Percentiles rank a stretch among this genome's conserved stretches.
These are phyloP conservation scores for Hyposoter dolosus DNA, from an alignment of 2,888 invertebrate species.

Conservation along the genomic window DNA sequence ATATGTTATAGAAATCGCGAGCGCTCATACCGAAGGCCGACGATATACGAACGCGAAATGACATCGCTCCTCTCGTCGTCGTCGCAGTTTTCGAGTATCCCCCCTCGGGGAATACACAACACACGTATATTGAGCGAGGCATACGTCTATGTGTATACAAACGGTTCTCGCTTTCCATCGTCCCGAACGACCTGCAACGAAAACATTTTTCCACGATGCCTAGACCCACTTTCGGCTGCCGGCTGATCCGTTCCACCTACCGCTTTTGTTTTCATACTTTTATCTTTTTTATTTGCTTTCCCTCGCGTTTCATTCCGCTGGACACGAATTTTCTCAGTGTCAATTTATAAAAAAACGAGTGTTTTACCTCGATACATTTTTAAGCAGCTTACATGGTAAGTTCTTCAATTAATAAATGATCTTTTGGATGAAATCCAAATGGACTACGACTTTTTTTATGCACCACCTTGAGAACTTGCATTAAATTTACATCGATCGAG, in stretches of 20 bases:
- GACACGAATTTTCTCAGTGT: not conserved
- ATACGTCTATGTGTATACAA: slow-evolving; percentile 1
- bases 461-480: not conserved
- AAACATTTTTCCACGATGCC: slow-evolving; percentile 38
- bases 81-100: slow-evolving; percentile 44
- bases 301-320: not conserved
- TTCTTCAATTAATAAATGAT: too few relatives aligned
- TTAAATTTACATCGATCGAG: not conserved
- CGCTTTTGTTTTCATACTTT: slow-evolving; percentile 26
- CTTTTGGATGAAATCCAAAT: too few relatives aligned
- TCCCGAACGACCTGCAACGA: slow-evolving; percentile 8
- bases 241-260: slow-evolving; percentile 12
- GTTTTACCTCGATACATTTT: not conserved
- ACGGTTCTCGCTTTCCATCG: slow-evolving; percentile 30
- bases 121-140: not conserved
- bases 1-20: slow-evolving; percentile 44
- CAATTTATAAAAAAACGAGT: not conserved
- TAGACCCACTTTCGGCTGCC: slow-evolving; percentile 19
- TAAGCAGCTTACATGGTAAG: not conserved
- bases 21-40: slow-evolving; percentile 24
- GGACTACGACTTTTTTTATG: not conserved
- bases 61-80: slow-evolving; percentile 40
- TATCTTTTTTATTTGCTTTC: slow-evolving; percentile 10
- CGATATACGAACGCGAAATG: slow-evolving; percentile 41
- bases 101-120: not conserved